Evolutionary conservation across 2,888 invertebrate species (phyloP).

Genomic region (Hetaerina titia): DNA sequence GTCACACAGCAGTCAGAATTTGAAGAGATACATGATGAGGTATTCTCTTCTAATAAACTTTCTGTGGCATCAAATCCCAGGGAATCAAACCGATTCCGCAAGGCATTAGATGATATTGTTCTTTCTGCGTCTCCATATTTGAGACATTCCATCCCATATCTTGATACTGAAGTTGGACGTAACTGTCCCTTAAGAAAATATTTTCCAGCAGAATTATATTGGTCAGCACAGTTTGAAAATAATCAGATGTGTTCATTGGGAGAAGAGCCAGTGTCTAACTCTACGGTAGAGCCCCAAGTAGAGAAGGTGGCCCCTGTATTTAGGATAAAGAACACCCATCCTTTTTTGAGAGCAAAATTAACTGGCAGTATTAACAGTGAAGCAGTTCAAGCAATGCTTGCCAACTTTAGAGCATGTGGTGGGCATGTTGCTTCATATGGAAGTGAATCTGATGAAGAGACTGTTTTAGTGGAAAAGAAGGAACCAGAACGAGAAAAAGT

Average conservation of each 20-base stretch:
- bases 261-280: conserved; percentile 26
- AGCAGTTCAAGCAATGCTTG: conserved; percentile 85
- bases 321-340: conserved; percentile 79
- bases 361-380: conserved; percentile 82
- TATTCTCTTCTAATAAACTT: conserved; percentile 78
- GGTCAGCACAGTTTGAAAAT: conserved; percentile 82
- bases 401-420: conserved; percentile 93
- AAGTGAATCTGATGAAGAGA: conserved; percentile 72
- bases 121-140: conserved; percentile 93
- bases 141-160: conserved; percentile 89
- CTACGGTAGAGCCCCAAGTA: background rate
- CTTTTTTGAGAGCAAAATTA: conserved; percentile 86
- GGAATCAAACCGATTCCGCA: conserved; percentile 79
- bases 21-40: conserved; percentile 77
- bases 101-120: conserved; percentile 86
- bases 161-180: conserved; percentile 91
- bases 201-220: conserved; percentile 87
- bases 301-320: background rate
- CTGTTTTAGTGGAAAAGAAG: conserved; percentile 72
- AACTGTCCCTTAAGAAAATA: conserved; percentile 86
- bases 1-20: conserved; percentile 75
- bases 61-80: conserved; percentile 71
- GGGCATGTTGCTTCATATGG: conserved; percentile 80
- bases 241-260: conserved; percentile 34
- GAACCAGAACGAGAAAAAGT: conserved; percentile 73